phyloP scores from a whole-genome alignment of 2,888 invertebrate genomes.

The Slavum lentiscoides region DNA sequence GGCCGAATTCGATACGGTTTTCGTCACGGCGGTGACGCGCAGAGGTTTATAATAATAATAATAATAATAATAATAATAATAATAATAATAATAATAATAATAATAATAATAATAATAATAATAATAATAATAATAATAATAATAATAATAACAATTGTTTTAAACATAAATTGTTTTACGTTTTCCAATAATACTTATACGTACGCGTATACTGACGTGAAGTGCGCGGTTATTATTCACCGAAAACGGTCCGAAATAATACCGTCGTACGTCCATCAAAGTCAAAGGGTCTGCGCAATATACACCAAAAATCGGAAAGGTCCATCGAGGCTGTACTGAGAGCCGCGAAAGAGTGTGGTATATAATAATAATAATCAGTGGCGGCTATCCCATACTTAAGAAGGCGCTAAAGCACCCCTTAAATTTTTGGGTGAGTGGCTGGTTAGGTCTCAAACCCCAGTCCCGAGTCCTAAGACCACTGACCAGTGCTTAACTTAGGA shows the following conservation, averaged over 20 bases:
- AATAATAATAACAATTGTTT: too few relatives aligned
- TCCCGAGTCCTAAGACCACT: too few relatives aligned
- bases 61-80: neutral
- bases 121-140: neutral
- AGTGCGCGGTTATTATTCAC: neutral
- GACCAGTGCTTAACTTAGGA: too few relatives aligned
- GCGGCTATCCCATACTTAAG: too few relatives aligned
- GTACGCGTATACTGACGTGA: neutral
- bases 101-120: neutral
- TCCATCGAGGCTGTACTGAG: too few relatives aligned
- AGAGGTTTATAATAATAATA: neutral
- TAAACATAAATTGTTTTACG: neutral
- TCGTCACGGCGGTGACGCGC: neutral
- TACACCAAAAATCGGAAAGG: neutral
- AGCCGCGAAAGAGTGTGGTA: neutral
- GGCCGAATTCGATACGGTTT: slow-evolving; percentile 3
- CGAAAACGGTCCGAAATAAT: neutral
- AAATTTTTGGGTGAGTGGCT: too few relatives aligned
- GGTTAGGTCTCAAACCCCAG: too few relatives aligned
- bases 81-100: neutral
- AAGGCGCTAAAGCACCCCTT: too few relatives aligned
- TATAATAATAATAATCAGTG: neutral
- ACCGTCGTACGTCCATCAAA: slow-evolving; percentile 2
- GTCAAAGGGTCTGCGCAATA: neutral
- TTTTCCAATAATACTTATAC: too few relatives aligned